phyloP scores from a whole-genome alignment of 2,113 vertebrate genomes.

The Callionymus lyra region DNA sequence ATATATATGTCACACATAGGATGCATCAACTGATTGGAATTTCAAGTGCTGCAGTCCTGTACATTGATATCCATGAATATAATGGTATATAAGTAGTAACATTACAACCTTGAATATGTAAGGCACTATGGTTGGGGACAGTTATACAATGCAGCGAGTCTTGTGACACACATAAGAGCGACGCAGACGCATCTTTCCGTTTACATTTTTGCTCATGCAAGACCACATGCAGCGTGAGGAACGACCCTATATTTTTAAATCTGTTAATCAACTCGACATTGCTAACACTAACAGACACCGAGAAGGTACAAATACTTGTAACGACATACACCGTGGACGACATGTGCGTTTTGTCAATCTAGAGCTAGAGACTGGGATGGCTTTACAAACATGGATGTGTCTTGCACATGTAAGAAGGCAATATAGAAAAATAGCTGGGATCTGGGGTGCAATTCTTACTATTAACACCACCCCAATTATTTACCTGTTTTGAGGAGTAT shows the following conservation, averaged over 20 bases:
- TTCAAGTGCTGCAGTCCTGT: conserved; percentile 99
- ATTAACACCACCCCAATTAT: conserved; percentile 76
- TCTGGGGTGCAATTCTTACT: conserved; percentile 77
- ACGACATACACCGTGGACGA: conserved; percentile 81
- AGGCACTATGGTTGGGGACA: conserved; percentile 99
- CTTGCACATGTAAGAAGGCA: conserved; percentile 99
- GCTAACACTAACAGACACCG: conserved; percentile 80
- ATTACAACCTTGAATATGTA: conserved; percentile 99
- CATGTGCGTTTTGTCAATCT: conserved; percentile 85
- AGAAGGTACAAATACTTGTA: conserved; percentile 82
- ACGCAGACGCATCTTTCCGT: conserved; percentile 81
- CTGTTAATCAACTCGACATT: conserved; percentile 84
- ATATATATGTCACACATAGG: conserved; percentile 53
- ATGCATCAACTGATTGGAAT: conserved; percentile 83
- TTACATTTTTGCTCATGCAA: conserved; percentile 90
- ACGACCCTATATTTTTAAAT: conserved; percentile 68
- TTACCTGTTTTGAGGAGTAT: conserved; percentile 92
- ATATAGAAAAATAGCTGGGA: conserved; percentile 97
- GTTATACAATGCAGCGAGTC: conserved; percentile 96
- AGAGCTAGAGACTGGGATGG: conserved; percentile 91
- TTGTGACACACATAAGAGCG: conserved; percentile 91
- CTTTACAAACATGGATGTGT: conserved; percentile 96
- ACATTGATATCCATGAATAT: conserved; percentile 76
- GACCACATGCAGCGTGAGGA: conserved; percentile 99
- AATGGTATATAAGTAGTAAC: conserved; percentile 92